Base-by-base conservation (phyloP, 2,113 vertebrate species). In the Coturnix japonica region DNA sequence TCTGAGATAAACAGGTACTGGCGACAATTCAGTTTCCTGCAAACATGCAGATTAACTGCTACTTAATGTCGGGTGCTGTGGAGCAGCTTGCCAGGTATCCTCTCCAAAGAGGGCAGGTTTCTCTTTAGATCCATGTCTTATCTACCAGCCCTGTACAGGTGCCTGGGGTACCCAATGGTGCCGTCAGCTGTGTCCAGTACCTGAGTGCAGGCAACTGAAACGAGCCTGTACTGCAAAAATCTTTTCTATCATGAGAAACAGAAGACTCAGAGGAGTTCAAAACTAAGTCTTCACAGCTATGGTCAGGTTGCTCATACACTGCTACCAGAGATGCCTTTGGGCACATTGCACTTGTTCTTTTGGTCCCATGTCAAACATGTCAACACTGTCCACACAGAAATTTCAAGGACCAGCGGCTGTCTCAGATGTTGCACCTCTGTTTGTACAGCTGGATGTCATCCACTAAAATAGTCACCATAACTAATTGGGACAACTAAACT, bases 171-270 rank as follows among this genome's bases (percentile, higher is more conserved):
- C 15, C 61, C 33, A 16, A 0, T 5, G 25, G 6, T 67, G 47
- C 41, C 47, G 56, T 47, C 35, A 53, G 15, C n/a, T 0, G 0
- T 13, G 25, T 53, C 26, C 53, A 7, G 16, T 37, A 19, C 3
- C 59, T 60, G 51, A 51, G 6, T 9, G 41, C 25, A 66, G 41
- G 39, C 21, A 79, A 51, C 37, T 25, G 26, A 73, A 44, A 12
- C 39, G 54, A 63, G 4, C 8, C 25, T 25, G 11, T 64, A 20
- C 6, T 54, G 10, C 25, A 69, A 49, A 9, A 18, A 33, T 26
- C 31, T 69, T 85, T 65, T 73, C 28, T 47, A 63, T 15, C 49
- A 30, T 5, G 28, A 60, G 33, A 51, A 51, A 47, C 39, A 73
- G 43, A 64, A 81, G 43, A 77, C 26, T 13, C 33, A 56, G 41